Evolutionary conservation across 2,888 invertebrate species (phyloP), one percentile per base, ranked within the genome.

Genomic region (Antheraea assamensis): DNA sequence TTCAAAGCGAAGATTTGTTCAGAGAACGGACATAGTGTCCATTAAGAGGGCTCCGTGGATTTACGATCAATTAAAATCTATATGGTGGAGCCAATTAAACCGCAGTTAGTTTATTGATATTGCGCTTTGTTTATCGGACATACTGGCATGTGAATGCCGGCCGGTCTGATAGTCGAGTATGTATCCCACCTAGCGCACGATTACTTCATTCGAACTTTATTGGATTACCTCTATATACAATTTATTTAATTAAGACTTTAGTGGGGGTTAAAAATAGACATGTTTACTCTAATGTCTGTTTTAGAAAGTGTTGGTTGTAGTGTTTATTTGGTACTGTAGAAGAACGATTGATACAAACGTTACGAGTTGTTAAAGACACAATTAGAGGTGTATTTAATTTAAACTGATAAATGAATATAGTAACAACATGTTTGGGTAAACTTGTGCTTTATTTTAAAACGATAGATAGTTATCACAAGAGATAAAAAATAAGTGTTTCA

Each of bases 51-150:
- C 81, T 79, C 79, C 78, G 77, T 76, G 84, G 87, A 92, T 91
- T 92, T 91, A 93, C 87, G 87, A 83, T 85, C 93, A 94, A 93
- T 94, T 94, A 93, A 93, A 92, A 90, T 89, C 89, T 90, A 90
- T 91, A 93, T 89, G 87, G 85, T 85, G 85, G 87, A 80, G 81
- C 89, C 93, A 93, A 93, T 94, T 94, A 93, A 93, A 89, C 83
- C 83, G 86, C 82, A 78, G 81, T 85, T 90, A 79, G 85, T 93
- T 91, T 92, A 92, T 92, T 88, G 78, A 83, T 89, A 90, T 90
- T 87, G 87, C 82, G 76, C 81, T 79, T 77, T 82, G 78, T 89
- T 91, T 90, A 91, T 90, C 85, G 86, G 78, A 74, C 74, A 76
- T 78, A 76, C 76, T 79, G 68, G 80, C 83, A 77, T 83, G 83